phyloP scores from a whole-genome alignment of 1,140 invertebrate genomes.

The Saccostrea cuccullata region DNA sequence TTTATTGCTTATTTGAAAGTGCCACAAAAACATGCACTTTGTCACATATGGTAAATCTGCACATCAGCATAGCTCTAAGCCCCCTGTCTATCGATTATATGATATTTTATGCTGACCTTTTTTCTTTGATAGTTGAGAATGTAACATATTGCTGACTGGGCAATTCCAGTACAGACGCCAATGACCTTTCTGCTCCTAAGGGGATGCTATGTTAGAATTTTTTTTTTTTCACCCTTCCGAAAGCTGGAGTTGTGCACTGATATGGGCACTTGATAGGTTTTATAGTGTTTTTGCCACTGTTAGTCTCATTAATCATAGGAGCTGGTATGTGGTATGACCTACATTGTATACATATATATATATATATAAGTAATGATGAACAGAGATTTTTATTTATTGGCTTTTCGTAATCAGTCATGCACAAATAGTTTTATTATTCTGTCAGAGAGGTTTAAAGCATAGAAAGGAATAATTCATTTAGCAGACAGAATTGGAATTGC shows the following conservation, averaged over 20 bases:
- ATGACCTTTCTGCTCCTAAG: background rate
- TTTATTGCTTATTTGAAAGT: background rate
- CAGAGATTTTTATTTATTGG: conserved; percentile 29
- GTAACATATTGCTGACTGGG: background rate
- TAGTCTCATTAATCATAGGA: conserved; percentile 6
- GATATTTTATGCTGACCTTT: background rate
- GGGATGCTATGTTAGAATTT: background rate
- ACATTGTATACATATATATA: background rate
- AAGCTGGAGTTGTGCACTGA: background rate
- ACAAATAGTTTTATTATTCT: conserved; percentile 5
- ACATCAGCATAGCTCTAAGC: too few species aligned
- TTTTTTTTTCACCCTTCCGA: background rate
- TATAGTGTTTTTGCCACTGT: conserved; percentile 21
- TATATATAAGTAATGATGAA: conserved; percentile 1
- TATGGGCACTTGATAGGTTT: conserved; percentile 4
- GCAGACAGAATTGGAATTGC: background rate
- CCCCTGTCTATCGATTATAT: background rate
- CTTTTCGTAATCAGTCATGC: conserved; percentile 31
- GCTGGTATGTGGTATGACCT: conserved; percentile 22
- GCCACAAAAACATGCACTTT: too few species aligned
- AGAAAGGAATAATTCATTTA: conserved; percentile 14
- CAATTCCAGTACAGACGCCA: background rate
- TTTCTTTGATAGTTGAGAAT: too few species aligned
- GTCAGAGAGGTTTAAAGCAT: background rate
- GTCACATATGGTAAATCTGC: too few species aligned